Percentiles rank a stretch among this genome's conserved stretches.
phyloP scores from a whole-genome alignment of 2,797 vertebrate species.

The Enteromius unitaeniatus region DNA sequence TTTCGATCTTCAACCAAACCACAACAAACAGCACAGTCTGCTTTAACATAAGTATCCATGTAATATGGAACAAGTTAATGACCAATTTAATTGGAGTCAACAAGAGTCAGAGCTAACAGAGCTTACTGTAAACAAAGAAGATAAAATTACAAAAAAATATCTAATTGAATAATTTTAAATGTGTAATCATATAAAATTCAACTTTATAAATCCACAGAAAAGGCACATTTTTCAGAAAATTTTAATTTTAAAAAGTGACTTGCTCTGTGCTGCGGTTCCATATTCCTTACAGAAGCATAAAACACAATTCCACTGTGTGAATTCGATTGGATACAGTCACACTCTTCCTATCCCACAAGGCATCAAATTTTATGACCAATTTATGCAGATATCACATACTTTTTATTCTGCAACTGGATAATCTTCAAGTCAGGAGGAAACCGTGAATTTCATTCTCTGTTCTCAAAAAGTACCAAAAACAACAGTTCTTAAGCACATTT shows the following conservation, averaged over 20 bases:
- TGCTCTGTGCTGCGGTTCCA: neutral
- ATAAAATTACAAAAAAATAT: neutral
- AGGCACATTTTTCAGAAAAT: neutral
- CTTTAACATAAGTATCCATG: neutral
- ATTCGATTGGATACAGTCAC: neutral
- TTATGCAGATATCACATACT: slow-evolving; percentile 12
- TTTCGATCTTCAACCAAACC: neutral
- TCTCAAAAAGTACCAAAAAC: neutral
- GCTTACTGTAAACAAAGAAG: neutral
- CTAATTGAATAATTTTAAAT: neutral
- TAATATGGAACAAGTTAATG: neutral
- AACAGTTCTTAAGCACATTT: neutral
- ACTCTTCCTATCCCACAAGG: neutral
- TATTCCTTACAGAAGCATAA: slow-evolving; percentile 6
- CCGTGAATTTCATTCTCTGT: neutral
- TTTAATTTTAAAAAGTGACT: neutral
- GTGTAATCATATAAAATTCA: neutral
- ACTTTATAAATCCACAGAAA: neutral
- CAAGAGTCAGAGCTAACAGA: neutral
- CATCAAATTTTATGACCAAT: slow-evolving; percentile 1
- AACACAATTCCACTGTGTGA: neutral
- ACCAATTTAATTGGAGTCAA: neutral
- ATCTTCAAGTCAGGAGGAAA: neutral
- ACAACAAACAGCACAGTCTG: neutral
- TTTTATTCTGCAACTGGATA: neutral